Evolutionary conservation across 1,140 invertebrate genomes (phyloP), one percentile per base, ranked within the genome.

Genomic region (Formica exsecta): DNA sequence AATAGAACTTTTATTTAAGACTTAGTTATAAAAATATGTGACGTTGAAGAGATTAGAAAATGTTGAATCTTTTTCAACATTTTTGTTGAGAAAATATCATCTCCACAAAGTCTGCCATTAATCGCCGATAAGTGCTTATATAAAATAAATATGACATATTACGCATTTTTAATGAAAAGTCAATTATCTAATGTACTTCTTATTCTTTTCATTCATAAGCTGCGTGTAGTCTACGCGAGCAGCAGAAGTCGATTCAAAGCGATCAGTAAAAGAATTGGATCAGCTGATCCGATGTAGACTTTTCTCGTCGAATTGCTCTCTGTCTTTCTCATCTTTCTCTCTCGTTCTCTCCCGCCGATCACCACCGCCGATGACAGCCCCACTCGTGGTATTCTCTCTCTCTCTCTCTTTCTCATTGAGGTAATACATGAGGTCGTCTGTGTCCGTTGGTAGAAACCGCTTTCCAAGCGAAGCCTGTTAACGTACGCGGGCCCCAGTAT

Each of bases 401-500:
- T 66, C 66, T 76, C 62, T 87, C 87, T 86, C 87, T 86, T 87
- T 86, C 81, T 66, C 77, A 64, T 61, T 44, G 59, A 73, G 54
- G 54, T 59, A 57, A 41, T 29, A 38, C 48, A 32, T 57, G 65
- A 80, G 75, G 73, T 79, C 85, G 77, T 57, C 75, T 64, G 59
- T 64, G 59, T 25, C 38, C 61, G 38, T 64, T 22, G 36, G 73
- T 87, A 80, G 89, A 90, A 88, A 85, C 86, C 85, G 61, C 90
- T 91, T 91, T 91, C 89, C 76, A 88, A 85, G 81, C 71, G 81
- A 48, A 93, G 94, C 93, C 94, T 92, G 94, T 94, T 95, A 95
- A 95, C 94, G 94, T 93, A 95, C 93, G 94, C 94, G 91, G 87
- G 84, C 66, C 88, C 74, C 93, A 95, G 94, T 91, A 57, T 54